These are phyloP conservation scores for Cepaea hortensis DNA, from an alignment of 2,888 invertebrate species.

Conservation along the genomic window DNA sequence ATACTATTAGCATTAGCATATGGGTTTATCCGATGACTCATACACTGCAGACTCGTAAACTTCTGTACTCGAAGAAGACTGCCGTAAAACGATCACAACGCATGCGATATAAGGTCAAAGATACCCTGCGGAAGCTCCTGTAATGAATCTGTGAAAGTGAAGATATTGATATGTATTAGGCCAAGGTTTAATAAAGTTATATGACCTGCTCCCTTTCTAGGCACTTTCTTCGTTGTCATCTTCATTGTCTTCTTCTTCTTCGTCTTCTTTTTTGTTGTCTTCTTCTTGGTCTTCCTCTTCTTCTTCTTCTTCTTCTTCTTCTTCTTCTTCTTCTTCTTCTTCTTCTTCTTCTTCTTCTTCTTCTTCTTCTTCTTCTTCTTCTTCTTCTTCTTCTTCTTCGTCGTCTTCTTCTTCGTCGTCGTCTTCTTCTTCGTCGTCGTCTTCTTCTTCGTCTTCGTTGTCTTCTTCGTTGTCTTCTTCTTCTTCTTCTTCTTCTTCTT, in stretches of 20 bases:
- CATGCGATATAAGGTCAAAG: too few species aligned
- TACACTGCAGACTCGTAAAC: too few species aligned
- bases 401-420: background rate
- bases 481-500: background rate
- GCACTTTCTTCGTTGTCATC: background rate
- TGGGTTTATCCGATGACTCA: too few species aligned
- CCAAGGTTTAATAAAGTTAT: too few species aligned
- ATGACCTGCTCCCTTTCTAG: too few species aligned
- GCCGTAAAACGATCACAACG: too few species aligned
- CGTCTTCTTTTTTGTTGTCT: background rate
- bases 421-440: background rate
- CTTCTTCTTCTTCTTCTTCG: background rate
- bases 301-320: background rate
- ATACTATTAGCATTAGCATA: too few species aligned
- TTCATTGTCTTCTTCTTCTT: background rate
- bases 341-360: slow-evolving; percentile 7
- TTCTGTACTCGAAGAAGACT: too few species aligned
- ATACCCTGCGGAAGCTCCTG: too few species aligned
- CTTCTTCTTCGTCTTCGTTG: background rate
- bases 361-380: background rate
- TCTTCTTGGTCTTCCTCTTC: background rate
- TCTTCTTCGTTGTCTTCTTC: background rate
- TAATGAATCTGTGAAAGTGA: too few species aligned
- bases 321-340: background rate
- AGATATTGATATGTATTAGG: too few species aligned